phyloP scores from a whole-genome alignment of 1,140 invertebrate species.

The Aphelinus certus region DNA sequence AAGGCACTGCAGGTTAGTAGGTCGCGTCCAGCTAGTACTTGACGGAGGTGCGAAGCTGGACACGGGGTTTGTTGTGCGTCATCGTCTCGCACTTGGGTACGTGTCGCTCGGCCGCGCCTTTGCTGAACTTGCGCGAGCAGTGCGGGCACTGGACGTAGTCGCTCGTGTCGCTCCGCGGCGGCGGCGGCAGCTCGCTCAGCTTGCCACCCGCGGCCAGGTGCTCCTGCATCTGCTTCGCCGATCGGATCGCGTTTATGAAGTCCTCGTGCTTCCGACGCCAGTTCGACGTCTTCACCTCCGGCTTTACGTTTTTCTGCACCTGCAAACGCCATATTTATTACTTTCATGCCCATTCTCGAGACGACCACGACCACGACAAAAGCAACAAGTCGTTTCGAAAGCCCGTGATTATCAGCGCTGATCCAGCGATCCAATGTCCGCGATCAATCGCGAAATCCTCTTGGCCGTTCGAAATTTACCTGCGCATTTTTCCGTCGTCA shows the following conservation, averaged over 20 bases:
- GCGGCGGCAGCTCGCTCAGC: constrained; percentile 87
- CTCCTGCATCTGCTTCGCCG: constrained; percentile 87
- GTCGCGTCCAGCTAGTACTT: constrained; percentile 44
- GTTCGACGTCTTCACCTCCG: constrained; percentile 60
- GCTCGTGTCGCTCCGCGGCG: constrained; percentile 84
- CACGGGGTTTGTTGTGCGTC: constrained; percentile 80
- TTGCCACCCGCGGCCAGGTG: constrained; percentile 88
- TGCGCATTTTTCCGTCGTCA: too few relatives aligned
- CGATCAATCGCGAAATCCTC: too few relatives aligned
- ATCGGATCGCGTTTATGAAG: constrained; percentile 88
- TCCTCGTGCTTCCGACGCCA: constrained; percentile 94
- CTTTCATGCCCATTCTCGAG: too few relatives aligned
- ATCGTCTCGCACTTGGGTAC: constrained; percentile 92
- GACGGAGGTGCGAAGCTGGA: constrained; percentile 38
- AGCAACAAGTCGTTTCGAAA: too few relatives aligned
- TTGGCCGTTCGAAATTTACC: too few relatives aligned
- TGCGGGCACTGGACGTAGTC: constrained; percentile 94
- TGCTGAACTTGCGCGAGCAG: constrained; percentile 88
- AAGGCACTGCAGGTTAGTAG: neutral
- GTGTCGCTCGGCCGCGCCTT: constrained; percentile 87
- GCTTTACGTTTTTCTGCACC: neutral
- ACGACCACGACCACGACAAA: too few relatives aligned
- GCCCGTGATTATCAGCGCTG: too few relatives aligned
- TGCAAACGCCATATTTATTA: too few relatives aligned
- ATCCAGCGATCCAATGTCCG: too few relatives aligned